Percentiles rank a stretch among this genome's conserved stretches.
These are phyloP conservation scores for Agonopterix arenella DNA, from an alignment of 2,888 invertebrate genomes.

Conservation along the genomic window DNA sequence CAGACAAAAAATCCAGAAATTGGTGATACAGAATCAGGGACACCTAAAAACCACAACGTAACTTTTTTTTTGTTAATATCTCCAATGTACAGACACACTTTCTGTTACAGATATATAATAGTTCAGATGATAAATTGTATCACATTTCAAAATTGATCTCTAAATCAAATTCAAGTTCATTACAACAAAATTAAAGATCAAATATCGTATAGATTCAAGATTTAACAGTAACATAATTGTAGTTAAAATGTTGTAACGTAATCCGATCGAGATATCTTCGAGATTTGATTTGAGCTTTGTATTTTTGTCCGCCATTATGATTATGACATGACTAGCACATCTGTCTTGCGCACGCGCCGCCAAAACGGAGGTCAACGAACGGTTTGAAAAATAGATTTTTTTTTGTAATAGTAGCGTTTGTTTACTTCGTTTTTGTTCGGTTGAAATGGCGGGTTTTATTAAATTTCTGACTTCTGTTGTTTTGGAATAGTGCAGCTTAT, in stretches of 20 bases:
- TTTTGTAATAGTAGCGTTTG: conserved; percentile 39
- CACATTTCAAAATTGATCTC: conserved; percentile 5
- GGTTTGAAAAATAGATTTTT: conserved; percentile 34
- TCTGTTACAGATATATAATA: too few species aligned
- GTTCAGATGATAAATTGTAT: not conserved
- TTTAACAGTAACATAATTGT: conserved; percentile 64
- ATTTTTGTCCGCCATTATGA: conserved; percentile 58
- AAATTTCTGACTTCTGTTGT: conserved; percentile 24
- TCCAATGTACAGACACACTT: too few species aligned
- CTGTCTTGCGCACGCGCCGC: conserved; percentile 62
- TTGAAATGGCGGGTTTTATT: conserved; percentile 5
- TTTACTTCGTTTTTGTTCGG: conserved; percentile 23
- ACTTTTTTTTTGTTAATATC: too few species aligned
- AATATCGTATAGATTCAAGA: conserved; percentile 26
- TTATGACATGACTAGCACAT: conserved; percentile 67
- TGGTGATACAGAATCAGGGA: too few species aligned
- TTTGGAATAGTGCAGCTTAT: too few species aligned
- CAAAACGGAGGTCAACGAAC: conserved; percentile 50
- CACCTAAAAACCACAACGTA: too few species aligned
- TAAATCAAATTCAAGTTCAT: conserved; percentile 55
- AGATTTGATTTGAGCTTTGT: conserved; percentile 64
- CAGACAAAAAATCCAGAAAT: too few species aligned
- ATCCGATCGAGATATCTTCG: conserved; percentile 63
- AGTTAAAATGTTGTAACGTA: conserved; percentile 65
- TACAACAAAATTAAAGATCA: conserved; percentile 21